Base-by-base conservation (phyloP, 2,797 vertebrate species). In the Sebastes oblongus region DNA sequence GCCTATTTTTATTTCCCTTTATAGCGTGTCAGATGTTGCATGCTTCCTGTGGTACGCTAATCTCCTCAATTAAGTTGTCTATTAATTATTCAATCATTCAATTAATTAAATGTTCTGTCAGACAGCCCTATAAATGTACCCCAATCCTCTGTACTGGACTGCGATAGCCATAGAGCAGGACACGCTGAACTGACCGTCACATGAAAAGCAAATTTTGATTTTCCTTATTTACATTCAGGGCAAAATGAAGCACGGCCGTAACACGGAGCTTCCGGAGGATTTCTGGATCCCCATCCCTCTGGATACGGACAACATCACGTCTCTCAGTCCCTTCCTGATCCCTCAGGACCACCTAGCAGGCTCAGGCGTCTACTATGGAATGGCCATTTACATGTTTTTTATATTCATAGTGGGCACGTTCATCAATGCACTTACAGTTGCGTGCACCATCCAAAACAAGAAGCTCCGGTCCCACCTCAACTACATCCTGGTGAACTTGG, bases 311-410 rank as follows among this genome's bases (percentile, higher is more conserved):
- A 96, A 96, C 90, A 72, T 96, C 65, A 93, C 94, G 3, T 78
- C 91, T 2, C 66, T 96, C 14, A 96, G 94, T 66, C 95, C 95
- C 2, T 96, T 94, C 84, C 82, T 95, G 75, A 90, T 96, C 22
- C 93, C 96, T 8, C 95, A 96, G 72, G 94, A 95, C 52, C 94
- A 96, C 86, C 78, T 96, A 86, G 95, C 90, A 59, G 71, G 78
- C 73, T 62, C 82, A 0, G 91, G 73, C 1, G 24, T 90, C 10
- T 97, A 85, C 72, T 89, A 83, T 59, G 59, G 18, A 54, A 94
- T 96, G 95, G 72, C 96, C 0, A 52, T 20, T 13, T 96, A 92
- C 83, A 96, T 94, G 93, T 80, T 95, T 32, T 20, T 92, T 5
- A 25, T 96, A 20, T 87, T 95, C n/a, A 3, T 0, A 30, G 11